Conservation (phyloP, 2,888 invertebrate species). For the Xestia sexstrigata region DNA sequence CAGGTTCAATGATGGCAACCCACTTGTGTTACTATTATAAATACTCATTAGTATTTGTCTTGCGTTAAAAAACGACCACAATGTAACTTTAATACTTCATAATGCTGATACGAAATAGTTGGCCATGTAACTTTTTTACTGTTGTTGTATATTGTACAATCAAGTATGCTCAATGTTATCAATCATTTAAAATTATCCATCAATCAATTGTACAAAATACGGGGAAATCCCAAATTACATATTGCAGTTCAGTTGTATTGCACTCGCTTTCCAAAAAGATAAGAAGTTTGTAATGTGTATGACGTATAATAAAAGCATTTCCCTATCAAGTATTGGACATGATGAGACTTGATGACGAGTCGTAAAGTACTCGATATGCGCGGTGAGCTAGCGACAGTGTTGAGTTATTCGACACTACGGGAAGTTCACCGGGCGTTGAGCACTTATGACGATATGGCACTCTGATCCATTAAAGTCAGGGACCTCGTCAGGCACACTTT, state of each 20-base stretch:
- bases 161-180: not conserved
- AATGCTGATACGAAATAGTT: not conserved
- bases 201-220: too few relatives aligned
- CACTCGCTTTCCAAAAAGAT: not conserved
- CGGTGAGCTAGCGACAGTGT: constrained; percentile 47
- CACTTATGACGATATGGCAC: constrained; percentile 35
- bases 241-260: too few relatives aligned
- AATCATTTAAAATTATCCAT: not conserved
- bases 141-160: not conserved
- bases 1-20: too few relatives aligned
- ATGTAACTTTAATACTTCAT: too few relatives aligned
- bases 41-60: too few relatives aligned
- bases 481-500: too few relatives aligned
- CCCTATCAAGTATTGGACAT: constrained; percentile 60
- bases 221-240: not conserved
- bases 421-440: constrained; percentile 26
- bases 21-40: too few relatives aligned
- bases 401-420: constrained; percentile 73
- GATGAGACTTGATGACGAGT: constrained; percentile 84
- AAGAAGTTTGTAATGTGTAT: not conserved
- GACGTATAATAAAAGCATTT: not conserved
- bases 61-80: too few relatives aligned
- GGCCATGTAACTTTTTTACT: not conserved
- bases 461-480: too few relatives aligned
- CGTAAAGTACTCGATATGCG: constrained; percentile 66